Percentiles rank a stretch among this genome's conserved stretches.
phyloP scores from a whole-genome alignment of 2,113 vertebrate species.

The Euleptes europaea region DNA sequence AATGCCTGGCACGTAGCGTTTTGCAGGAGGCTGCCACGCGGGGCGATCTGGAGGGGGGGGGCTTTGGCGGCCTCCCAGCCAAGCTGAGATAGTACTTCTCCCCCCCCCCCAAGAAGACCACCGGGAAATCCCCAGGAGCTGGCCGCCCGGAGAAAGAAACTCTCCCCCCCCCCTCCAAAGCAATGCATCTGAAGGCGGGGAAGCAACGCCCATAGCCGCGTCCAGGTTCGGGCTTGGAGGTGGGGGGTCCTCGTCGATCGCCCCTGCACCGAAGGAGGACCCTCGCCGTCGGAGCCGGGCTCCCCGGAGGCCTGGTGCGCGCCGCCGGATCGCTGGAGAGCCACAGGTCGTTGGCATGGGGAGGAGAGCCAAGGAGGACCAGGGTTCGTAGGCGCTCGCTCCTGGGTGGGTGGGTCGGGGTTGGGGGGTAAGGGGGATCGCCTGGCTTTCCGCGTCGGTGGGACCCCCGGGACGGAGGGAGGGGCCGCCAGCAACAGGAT shows the following conservation, averaged over 20 bases:
- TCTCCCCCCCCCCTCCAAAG: neutral
- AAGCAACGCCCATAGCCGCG: neutral
- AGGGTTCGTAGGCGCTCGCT: conserved; percentile 40
- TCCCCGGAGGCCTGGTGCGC: neutral
- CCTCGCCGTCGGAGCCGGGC: neutral
- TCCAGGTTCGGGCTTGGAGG: too few relatives aligned
- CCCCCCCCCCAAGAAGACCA: too few relatives aligned
- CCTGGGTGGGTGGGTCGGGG: neutral
- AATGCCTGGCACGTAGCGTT: conserved; percentile 63
- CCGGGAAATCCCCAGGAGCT: too few relatives aligned
- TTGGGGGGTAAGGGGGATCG: neutral
- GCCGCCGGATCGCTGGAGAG: neutral
- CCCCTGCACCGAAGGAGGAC: too few relatives aligned
- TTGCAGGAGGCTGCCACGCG: conserved; percentile 66
- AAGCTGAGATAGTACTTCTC: neutral
- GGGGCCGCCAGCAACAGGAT: neutral
- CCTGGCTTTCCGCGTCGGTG: neutral
- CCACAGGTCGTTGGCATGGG: conserved; percentile 56
- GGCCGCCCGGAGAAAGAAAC: neutral
- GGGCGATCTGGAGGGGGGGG: conserved; percentile 32
- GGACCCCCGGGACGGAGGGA: too few relatives aligned
- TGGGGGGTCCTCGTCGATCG: neutral
- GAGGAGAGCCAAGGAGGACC: conserved; percentile 34
- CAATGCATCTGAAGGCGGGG: neutral
- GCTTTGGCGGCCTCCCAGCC: conserved; percentile 16